Base-by-base conservation (phyloP, 2,888 invertebrate species). In the Tricholauxania praeusta region DNA sequence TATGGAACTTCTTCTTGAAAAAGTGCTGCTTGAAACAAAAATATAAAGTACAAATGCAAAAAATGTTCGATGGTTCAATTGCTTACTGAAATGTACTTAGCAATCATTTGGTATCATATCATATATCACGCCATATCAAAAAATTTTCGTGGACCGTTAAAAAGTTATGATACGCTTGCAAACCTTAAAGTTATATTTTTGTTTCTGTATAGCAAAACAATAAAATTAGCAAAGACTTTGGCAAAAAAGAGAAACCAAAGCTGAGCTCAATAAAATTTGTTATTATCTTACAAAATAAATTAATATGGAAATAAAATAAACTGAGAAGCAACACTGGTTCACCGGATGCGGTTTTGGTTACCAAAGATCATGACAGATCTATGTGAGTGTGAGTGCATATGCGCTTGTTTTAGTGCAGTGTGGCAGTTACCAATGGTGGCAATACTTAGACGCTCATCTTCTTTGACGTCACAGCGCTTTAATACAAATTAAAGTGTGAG, bases 401-500 rank as follows among this genome's bases (percentile, higher is more conserved):
- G 69, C 60, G 32, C 49, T 66, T 69, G 52, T 55, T 62, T 55
- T 15, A 68, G 59, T 39, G 22, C 55, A 47, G 63, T 62, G 48
- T 71, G 62, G 48, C 72, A 71, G 71, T 65, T 67, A 70, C 63
- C 39, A 64, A 52, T 64, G 19, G 3, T 12, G 15, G 28, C 22
- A 57, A 22, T 57, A 57, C 22, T 39, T 7, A 10, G 39, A 10
- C 39, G 39, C 39, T 39, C 39, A 39, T 10, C 39, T 39, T 39
- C 39, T 10, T 39, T 10, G 10, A 10, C 39, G 39, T 39, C 10
- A 39, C 19, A 39, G 51, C 49, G 22, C 19, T 48, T 64, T 49
- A 64, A 49, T 49, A 64, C 51, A 64, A 64, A 64, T 64, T 49
- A 51, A 64, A 64, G 64, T 64, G 64, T 64, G 64, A 64, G 51